Conservation (phyloP, 2,113 vertebrate species). For the Rostratula benghalensis region DNA sequence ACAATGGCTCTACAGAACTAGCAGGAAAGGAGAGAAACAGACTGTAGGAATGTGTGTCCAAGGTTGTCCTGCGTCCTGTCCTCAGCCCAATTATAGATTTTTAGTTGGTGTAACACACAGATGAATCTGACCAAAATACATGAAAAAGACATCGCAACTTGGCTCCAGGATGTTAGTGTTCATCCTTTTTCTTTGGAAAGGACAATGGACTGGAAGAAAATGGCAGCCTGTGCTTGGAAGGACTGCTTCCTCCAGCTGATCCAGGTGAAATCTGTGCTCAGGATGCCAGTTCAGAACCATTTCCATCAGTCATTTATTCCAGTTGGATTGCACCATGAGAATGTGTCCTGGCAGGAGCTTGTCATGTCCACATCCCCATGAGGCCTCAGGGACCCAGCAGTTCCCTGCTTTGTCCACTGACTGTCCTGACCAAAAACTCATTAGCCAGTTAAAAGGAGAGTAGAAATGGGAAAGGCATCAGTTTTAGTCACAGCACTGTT, state of each 20-base stretch:
- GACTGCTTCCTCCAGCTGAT: not conserved
- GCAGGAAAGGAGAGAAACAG: not conserved
- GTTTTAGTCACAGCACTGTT: not conserved
- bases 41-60: not conserved
- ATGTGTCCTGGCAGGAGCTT: not conserved
- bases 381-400: not conserved
- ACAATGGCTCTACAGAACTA: not conserved
- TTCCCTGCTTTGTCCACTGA: not conserved
- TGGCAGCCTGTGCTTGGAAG: not conserved
- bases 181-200: not conserved
- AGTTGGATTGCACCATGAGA: not conserved
- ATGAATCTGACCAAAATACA: not conserved
- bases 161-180: not conserved
- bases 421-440: not conserved
- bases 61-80: not conserved
- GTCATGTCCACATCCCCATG: not conserved
- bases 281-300: not conserved
- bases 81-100: not conserved
- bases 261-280: not conserved
- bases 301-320: not conserved
- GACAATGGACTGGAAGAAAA: not conserved
- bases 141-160: not conserved
- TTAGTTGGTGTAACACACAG: not conserved
- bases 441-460: not conserved
- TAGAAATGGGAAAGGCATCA: not conserved